Percentiles rank a stretch among this genome's conserved stretches.
These are phyloP conservation scores for Margaritifera margaritifera DNA, from an alignment of 2,888 invertebrate species.

Conservation along the genomic window DNA sequence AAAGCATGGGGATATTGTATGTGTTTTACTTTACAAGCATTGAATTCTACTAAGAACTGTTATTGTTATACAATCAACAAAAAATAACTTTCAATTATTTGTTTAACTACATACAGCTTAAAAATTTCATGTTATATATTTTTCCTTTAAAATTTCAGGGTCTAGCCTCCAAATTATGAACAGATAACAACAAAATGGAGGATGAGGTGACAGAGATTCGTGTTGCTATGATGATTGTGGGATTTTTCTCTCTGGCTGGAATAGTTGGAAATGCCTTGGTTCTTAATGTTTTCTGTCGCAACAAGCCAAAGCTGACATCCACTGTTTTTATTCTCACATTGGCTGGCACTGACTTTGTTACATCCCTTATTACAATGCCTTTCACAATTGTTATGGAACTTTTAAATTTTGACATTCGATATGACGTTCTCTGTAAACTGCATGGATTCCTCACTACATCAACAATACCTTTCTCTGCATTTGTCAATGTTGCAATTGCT, in stretches of 20 bases:
- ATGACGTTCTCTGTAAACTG: constrained; percentile 42
- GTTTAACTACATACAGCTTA: no score
- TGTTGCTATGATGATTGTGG: constrained; percentile 26
- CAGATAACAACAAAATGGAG: no score
- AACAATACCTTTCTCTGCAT: constrained; percentile 52
- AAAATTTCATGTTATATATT: no score
- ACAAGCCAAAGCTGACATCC: constrained; percentile 46
- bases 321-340: constrained; percentile 56
- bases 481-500: constrained; percentile 49
- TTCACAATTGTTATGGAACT: constrained; percentile 54
- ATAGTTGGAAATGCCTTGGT: constrained; percentile 45
- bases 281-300: constrained; percentile 38
- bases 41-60: no score
- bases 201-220: background rate
- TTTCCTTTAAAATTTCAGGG: no score
- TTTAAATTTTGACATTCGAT: constrained; percentile 32
- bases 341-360: constrained; percentile 54
- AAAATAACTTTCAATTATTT: no score
- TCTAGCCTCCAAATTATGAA: no score
- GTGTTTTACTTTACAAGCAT: no score
- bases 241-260: constrained; percentile 35
- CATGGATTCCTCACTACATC: constrained; percentile 57
- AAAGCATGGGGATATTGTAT: no score
- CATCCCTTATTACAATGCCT: constrained; percentile 54
- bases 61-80: no score